Evolutionary conservation across 2,113 vertebrate species (phyloP).

Genomic region (Xiphophorus hellerii): DNA sequence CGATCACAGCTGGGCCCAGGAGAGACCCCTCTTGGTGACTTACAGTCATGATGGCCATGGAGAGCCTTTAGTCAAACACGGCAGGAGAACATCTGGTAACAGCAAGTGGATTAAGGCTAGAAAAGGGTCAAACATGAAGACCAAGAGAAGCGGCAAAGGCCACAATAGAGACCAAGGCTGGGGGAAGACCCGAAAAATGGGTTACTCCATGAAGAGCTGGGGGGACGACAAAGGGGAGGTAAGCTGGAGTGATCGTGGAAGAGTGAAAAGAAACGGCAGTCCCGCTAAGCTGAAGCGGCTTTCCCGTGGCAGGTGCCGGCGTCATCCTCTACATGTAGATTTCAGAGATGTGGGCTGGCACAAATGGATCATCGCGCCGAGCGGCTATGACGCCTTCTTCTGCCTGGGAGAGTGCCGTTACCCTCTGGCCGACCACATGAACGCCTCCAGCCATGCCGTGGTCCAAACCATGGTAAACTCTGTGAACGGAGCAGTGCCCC

Average conservation of each 20-base stretch:
- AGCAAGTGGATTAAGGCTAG: constrained; percentile 60
- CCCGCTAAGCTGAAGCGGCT: constrained; percentile 79
- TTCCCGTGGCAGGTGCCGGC: constrained; percentile 78
- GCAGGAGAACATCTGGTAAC: constrained; percentile 54
- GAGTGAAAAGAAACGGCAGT: constrained; percentile 78
- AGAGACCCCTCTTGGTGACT: constrained; percentile 84
- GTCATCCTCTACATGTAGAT: constrained; percentile 84
- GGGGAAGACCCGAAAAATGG: constrained; percentile 42
- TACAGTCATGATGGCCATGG: constrained; percentile 83
- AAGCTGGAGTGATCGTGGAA: constrained; percentile 64
- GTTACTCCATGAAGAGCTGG: constrained; percentile 43
- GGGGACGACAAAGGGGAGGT: constrained; percentile 40
- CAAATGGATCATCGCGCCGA: constrained; percentile 86
- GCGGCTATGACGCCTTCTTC: constrained; percentile 86
- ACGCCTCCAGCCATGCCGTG: constrained; percentile 86
- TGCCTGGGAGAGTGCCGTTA: constrained; percentile 86
- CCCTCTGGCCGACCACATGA: constrained; percentile 86
- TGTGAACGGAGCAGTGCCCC: constrained; percentile 81
- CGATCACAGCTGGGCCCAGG: constrained; percentile 80
- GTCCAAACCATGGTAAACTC: constrained; percentile 87
- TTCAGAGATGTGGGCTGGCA: constrained; percentile 87
- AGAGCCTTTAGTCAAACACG: constrained; percentile 74
- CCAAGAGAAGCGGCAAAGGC: constrained; percentile 61
- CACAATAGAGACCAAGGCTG: constrained; percentile 48
- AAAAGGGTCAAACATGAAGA: constrained; percentile 62